phyloP scores from a whole-genome alignment of 2,113 vertebrate species.

The Vimba vimba region DNA sequence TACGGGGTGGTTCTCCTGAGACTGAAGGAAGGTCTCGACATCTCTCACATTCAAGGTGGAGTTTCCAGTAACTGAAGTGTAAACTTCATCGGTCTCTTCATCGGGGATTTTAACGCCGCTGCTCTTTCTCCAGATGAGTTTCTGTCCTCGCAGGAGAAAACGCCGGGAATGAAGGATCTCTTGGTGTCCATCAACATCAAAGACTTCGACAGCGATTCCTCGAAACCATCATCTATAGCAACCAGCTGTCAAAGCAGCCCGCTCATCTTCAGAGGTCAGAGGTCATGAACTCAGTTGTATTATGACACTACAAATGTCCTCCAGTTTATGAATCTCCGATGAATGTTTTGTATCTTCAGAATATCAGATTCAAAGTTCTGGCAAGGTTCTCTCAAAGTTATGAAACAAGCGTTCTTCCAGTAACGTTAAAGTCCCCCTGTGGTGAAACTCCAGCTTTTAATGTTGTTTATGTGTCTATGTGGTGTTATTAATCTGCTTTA shows the following conservation, averaged over 20 bases:
- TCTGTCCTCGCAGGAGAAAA: slow-evolving; percentile 86
- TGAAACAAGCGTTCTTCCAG: too few species aligned
- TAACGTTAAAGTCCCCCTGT: too few species aligned
- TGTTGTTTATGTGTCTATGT: too few species aligned
- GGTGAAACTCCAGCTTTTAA: too few species aligned
- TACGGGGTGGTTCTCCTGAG: slow-evolving; percentile 92
- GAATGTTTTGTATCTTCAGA: too few species aligned
- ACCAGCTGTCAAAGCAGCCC: slow-evolving; percentile 80
- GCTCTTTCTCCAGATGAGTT: slow-evolving; percentile 81
- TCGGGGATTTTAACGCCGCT: not conserved
- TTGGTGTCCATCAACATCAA: slow-evolving; percentile 83
- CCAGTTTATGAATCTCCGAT: too few species aligned
- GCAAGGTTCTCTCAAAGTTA: too few species aligned
- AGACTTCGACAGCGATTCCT: slow-evolving; percentile 83
- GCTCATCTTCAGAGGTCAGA: slow-evolving; percentile 82
- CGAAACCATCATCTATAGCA: slow-evolving; percentile 73
- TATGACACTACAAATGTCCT: too few species aligned
- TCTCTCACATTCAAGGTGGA: slow-evolving; percentile 95
- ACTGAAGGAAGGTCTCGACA: slow-evolving; percentile 90
- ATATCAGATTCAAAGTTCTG: too few species aligned
- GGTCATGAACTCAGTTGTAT: too few species aligned
- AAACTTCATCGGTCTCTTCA: slow-evolving; percentile 1
- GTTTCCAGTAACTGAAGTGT: slow-evolving; percentile 66
- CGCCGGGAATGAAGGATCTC: slow-evolving; percentile 81
- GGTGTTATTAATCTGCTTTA: too few species aligned